Evolutionary conservation across 2,888 invertebrate genomes (phyloP), one percentile per base, ranked within the genome.

Genomic region (Limnephilus marmoratus): DNA sequence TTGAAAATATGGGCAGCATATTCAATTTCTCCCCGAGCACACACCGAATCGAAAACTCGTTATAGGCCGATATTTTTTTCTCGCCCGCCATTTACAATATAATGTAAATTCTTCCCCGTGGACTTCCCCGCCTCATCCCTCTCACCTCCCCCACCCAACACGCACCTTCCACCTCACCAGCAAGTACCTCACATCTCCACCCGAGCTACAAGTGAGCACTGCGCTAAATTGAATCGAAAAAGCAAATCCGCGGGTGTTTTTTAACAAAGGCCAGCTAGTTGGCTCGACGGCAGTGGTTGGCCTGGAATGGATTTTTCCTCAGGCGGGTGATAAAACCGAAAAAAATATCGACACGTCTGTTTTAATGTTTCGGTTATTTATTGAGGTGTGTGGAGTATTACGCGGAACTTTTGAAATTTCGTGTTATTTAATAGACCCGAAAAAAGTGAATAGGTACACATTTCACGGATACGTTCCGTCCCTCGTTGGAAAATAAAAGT

Each of bases 201-300:
- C 49, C 12, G 68, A 89, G 85, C 92, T 88, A 91, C 92, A 90
- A 92, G 91, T 92, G 87, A 92, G 81, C 68, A 82, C 90, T 80
- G 90, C 85, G 88, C 90, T 85, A 93, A 93, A 93, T 92, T 93
- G 91, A 93, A 93, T 93, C 93, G 81, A 90, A 93, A 93, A 93
- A 91, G 91, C 91, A 93, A 93, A 92, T 93, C 93, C 91, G 91
- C 85, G 91, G 91, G 83, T 85, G 80, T 92, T 91, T 92, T 91
- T 91, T 82, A 91, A 91, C 91, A 91, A 91, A 91, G 41, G 29
- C 29, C 12, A 15, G 29, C 29, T 15, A 31, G 81, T 5, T 24
- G 82, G 90, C n/a, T 82, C 24, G 85, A 18, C 31, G 89, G 68
- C 24, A 13, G 53, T 9, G 45, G 85, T 41, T 24, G 1, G 24